These are phyloP conservation scores for Aplysia californica DNA, from an alignment of 1,140 invertebrate genomes.

Conservation along the genomic window DNA sequence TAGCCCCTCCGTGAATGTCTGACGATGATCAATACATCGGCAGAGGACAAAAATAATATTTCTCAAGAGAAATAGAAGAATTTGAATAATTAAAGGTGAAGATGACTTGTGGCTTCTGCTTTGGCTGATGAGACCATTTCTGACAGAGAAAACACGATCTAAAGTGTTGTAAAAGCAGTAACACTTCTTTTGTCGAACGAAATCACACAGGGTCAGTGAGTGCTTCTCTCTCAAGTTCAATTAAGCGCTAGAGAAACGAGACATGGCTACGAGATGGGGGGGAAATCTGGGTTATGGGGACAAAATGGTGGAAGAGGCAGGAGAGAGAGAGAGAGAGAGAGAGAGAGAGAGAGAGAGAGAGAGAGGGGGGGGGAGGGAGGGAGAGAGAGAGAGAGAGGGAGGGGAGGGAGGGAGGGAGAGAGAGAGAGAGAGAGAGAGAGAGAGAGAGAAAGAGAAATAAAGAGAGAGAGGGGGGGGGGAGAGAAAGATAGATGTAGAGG, in stretches of 20 bases:
- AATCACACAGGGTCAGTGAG: neutral
- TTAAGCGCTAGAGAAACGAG: neutral
- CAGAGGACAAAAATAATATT: too few relatives aligned
- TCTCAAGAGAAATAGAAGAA: too few relatives aligned
- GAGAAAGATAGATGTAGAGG: neutral
- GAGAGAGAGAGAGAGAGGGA: slow-evolving; percentile 4
- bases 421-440: slow-evolving; percentile 22
- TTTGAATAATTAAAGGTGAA: too few relatives aligned
- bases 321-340: slow-evolving; percentile 3
- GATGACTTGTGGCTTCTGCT: too few relatives aligned
- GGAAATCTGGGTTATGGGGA: neutral
- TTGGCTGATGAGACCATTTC: too few relatives aligned
- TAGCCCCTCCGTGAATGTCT: too few relatives aligned
- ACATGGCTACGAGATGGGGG: neutral
- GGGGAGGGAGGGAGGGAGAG: neutral
- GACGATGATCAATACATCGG: too few relatives aligned
- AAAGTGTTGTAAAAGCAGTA: neutral
- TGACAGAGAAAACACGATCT: neutral
- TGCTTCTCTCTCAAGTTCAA: neutral
- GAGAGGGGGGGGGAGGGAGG: neutral
- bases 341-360: slow-evolving; percentile 10
- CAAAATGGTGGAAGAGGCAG: neutral
- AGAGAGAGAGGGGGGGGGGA: slow-evolving; percentile 7
- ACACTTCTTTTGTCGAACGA: neutral
- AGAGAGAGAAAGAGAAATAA: slow-evolving; percentile 33